phyloP scores from a whole-genome alignment of 37 sponge, comb jelly and placozoan species.

The Ianthella basta region DNA sequence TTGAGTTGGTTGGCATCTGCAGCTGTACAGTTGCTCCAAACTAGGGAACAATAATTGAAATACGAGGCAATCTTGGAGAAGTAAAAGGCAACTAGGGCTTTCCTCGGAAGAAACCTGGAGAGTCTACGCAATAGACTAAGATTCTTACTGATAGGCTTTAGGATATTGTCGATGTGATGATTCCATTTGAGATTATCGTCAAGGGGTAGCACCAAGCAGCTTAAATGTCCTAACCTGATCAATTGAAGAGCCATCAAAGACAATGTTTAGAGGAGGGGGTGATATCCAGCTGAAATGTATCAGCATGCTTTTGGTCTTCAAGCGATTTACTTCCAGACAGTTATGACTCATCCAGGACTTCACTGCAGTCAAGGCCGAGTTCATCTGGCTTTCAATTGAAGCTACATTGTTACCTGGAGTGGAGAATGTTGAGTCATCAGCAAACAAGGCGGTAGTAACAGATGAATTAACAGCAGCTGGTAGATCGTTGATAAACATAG shows the following conservation, averaged over 20 bases:
- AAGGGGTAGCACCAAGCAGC: too few relatives aligned
- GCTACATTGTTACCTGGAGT: not conserved
- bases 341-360: conserved; percentile 18
- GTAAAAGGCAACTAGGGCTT: conserved; percentile 3
- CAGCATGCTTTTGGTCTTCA: conserved; percentile 18
- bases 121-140: not conserved
- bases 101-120: conserved; percentile 2
- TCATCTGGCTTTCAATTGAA: conserved; percentile 1
- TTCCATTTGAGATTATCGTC: not conserved
- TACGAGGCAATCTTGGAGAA: conserved; percentile 1
- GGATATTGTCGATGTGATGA: not conserved
- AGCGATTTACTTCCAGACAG: not conserved
- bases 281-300: not conserved
- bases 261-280: not conserved
- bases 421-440: conserved; percentile 30
- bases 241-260: not conserved
- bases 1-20: not conserved
- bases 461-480: conserved; percentile 11
- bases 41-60: conserved; percentile 16
- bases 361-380: not conserved
- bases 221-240: not conserved
- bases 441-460: conserved; percentile 19
- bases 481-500: conserved; percentile 21
- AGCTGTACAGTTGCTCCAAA: not conserved
- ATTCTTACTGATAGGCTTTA: conserved; percentile 2